Conservation (phyloP, 2,888 invertebrate species). For the Invenusta paracnida region DNA sequence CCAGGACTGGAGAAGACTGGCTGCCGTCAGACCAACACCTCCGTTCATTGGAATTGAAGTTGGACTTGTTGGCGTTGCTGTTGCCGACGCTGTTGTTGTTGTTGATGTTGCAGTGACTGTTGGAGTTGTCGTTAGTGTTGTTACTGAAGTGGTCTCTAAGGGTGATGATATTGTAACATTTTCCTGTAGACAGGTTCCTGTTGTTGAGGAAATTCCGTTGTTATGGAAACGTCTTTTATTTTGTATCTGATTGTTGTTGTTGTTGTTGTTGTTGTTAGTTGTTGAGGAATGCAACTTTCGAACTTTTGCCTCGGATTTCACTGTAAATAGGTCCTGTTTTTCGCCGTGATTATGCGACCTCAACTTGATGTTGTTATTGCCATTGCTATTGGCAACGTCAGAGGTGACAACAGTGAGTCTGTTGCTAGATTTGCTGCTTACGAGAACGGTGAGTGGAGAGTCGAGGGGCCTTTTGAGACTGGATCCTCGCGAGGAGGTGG, state of each 20-base stretch:
- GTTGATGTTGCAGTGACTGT: neutral
- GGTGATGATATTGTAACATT: neutral
- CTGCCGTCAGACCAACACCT: neutral
- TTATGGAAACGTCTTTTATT: too few species aligned
- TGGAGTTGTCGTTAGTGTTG: too few species aligned
- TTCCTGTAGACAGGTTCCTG: neutral
- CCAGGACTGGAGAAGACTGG: neutral
- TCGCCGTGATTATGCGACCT: neutral
- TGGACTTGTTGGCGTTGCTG: neutral
- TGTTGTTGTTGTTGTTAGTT: neutral
- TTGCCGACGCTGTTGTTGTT: neutral
- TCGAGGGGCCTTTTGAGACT: neutral
- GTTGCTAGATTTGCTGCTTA: too few species aligned
- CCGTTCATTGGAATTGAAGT: too few species aligned
- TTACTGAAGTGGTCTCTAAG: neutral
- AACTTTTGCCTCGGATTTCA: neutral
- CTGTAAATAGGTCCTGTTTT: too few species aligned
- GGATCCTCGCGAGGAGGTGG: too few species aligned
- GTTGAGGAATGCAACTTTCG: neutral
- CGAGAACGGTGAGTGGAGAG: neutral
- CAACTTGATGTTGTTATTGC: neutral
- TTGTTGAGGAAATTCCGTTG: neutral
- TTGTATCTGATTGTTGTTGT: too few species aligned
- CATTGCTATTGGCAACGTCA: neutral
- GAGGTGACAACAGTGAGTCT: too few species aligned